Evolutionary conservation across 2,888 invertebrate genomes (phyloP), one percentile per base, ranked within the genome.

Genomic region (Drosophila kambysellisi): DNA sequence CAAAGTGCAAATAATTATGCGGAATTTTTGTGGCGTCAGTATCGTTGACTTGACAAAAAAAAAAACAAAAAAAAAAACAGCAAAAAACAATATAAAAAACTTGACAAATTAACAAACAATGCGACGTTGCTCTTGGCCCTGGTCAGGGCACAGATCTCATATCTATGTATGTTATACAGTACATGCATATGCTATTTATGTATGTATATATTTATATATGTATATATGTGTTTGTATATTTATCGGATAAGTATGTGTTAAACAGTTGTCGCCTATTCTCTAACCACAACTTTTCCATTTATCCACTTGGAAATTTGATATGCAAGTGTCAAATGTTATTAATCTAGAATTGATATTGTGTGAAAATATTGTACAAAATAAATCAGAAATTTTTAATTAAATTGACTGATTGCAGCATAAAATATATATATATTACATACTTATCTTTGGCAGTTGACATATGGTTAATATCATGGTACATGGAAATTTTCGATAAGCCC

Each of bases 1-100:
- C 77, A 81, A 76, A 73, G 81, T 81, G 63, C 81, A 79, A 79
- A 81, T 76, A 81, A 76, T 76, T 76, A 79, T 73, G 51, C 65
- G 72, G 76, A 72, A 72, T 72, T 70, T 64, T 71, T 67, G 32
- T 66, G 66, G 37, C 76, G 62, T 71, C 71, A 71, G 41, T 62
- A 62, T 39, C 53, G 65, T 78, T 69, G 78, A 75, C 56, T 76
- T 68, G 59, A 72, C 74, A 81, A 53, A 63, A 30, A n/a, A 30
- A 30, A 12, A 12, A n/a, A n/a, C n/a, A n/a, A 30, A 30, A 29
- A 4, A 30, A 39, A n/a, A 54, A 33, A 37, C 7, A 30, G 30
- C 6, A 4, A 30, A 53, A 9, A 29, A 48, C 8, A 15, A 39
- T 0, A 8, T 2, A 30, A 12, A n/a, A 39, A 39, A 20, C 57